Evolutionary conservation across 2,888 invertebrate genomes (phyloP).

Genomic region (Autographa gamma): DNA sequence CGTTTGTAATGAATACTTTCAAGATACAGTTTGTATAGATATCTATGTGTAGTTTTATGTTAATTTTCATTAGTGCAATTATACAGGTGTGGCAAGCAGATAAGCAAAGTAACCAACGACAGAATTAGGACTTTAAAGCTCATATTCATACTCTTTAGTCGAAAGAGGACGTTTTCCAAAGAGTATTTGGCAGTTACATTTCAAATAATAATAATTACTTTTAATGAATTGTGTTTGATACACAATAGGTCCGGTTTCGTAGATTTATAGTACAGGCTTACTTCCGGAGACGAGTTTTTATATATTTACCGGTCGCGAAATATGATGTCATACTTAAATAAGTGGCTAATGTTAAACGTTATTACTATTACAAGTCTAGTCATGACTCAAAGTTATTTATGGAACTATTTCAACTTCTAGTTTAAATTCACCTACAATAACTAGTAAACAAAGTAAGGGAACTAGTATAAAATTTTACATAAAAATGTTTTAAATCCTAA

Average conservation of each 20-base stretch:
- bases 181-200: constrained; percentile 43
- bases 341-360: constrained; percentile 28
- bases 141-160: background rate
- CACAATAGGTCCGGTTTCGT: constrained; percentile 41
- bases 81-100: background rate
- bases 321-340: constrained; percentile 50
- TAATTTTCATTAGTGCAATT: background rate
- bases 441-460: background rate
- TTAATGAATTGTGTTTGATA: constrained; percentile 58
- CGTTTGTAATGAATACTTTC: too few relatives aligned
- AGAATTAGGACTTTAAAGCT: background rate
- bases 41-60: background rate
- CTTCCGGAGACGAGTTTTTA: constrained; percentile 54
- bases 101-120: background rate
- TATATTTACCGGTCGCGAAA: constrained; percentile 41
- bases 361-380: constrained; percentile 9
- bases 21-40: too few relatives aligned
- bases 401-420: background rate
- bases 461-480: background rate
- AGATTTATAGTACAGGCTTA: constrained; percentile 38
- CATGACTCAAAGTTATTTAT: constrained; percentile 17
- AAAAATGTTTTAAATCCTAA: constrained; percentile 21
- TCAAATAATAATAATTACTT: constrained; percentile 57
- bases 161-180: constrained; percentile 31
- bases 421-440: background rate